Evolutionary conservation across 2,888 invertebrate species (phyloP), one percentile per base, ranked within the genome.

Genomic region (Drosophila vallismaia): DNA sequence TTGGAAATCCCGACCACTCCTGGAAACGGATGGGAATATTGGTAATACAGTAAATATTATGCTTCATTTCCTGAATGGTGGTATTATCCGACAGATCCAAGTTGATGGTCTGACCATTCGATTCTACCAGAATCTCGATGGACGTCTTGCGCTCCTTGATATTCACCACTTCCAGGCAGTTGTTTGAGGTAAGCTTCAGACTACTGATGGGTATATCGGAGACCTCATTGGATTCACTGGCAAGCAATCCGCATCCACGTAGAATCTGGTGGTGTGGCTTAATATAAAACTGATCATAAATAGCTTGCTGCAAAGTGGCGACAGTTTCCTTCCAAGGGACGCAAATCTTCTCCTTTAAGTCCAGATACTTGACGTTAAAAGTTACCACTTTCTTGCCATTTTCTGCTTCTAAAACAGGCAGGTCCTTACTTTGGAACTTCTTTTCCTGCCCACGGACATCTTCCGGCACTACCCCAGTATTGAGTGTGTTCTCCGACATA

Each of bases 1-100:
- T 49, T 5, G 49, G 49, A 0, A 14, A 14, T 6, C 33, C 49
- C 9, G 49, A 33, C 49, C 49, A 49, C 49, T 49, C 10, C 19
- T 49, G 49, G 12, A 33, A 14, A 1, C 33, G 31, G 6, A 49
- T 29, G 0, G 49, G 49, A 6, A 49, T 49, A 6, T 33, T 33
- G 6, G 49, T 49, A 1, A 49, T 49, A 19, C 19, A 33, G 4
- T 33, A 49, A 2, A 49, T 4, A 9, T 33, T 31, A 6, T 49
- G 31, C 33, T 49, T 31, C 31, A 49, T 1, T n/a, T 49, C 49
- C 33, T 19, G 31, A 5, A 49, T 6, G 1, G 49, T 33, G 2
- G 10, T 31, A 6, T 14, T 19, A n/a, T 19, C 14, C 1, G 49
- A 19, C 19, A 49, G 1, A 0, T 33, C 9, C 19, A 49, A 19